Conservation (phyloP, 2,113 vertebrate genomes). For the Odocoileus hemionus region DNA sequence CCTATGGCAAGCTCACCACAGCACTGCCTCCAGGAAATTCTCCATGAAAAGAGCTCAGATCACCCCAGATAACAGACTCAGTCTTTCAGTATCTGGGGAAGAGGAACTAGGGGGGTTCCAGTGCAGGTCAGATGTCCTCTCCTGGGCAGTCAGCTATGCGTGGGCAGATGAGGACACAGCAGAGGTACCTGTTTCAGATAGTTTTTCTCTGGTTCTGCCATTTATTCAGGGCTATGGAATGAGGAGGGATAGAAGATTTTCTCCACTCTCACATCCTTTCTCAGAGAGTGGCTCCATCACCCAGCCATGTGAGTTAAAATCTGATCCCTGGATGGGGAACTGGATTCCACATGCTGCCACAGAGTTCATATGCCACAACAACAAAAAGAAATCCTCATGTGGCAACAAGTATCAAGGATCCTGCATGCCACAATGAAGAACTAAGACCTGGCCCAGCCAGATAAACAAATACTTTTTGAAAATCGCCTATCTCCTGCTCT, state of each 20-base stretch:
- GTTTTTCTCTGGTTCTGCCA: neutral
- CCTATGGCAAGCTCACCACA: no score
- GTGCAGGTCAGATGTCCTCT: fast-evolving
- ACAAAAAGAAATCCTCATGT: neutral
- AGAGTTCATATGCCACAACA: neutral
- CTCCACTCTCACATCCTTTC: fast-evolving
- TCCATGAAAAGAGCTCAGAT: neutral
- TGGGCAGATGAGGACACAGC: neutral
- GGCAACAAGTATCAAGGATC: neutral
- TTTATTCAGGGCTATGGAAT: neutral
- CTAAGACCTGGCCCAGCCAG: neutral
- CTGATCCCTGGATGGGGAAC: neutral
- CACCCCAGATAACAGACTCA: neutral
- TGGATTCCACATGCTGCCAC: neutral
- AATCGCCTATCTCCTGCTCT: neutral
- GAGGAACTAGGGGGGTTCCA: neutral
- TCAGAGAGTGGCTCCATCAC: neutral
- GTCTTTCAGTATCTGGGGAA: neutral
- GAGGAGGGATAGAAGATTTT: neutral
- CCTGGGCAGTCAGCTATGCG: neutral
- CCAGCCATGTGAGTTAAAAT: neutral
- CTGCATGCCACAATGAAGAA: neutral
- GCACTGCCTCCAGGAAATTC: neutral
- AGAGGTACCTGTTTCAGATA: neutral
- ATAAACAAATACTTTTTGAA: neutral